phyloP scores from a whole-genome alignment of 2,888 invertebrate genomes.

The Coecobrya sp. region DNA sequence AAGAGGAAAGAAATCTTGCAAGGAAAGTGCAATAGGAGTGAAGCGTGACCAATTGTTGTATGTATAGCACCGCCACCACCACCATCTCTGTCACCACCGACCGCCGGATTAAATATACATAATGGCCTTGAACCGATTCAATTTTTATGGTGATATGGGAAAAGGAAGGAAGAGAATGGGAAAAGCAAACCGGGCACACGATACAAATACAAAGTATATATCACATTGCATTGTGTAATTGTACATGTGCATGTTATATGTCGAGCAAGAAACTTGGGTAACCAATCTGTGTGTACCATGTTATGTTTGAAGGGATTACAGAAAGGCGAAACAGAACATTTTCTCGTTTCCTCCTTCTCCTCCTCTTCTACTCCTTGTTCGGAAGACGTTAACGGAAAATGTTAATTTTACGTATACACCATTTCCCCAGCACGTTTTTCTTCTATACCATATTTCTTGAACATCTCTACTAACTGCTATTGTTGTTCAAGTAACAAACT shows the following conservation, averaged over 20 bases:
- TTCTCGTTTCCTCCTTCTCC: slow-evolving; percentile 18
- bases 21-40: background rate
- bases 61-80: too few relatives aligned
- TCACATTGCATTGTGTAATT: background rate
- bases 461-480: background rate
- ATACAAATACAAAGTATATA: slow-evolving; percentile 11
- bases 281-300: background rate
- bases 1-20: background rate
- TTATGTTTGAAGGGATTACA: background rate
- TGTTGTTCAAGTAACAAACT: background rate
- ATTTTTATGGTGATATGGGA: slow-evolving; percentile 63
- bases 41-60: slow-evolving; percentile 40
- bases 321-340: slow-evolving; percentile 1
- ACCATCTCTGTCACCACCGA: background rate
- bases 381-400: slow-evolving; percentile 55
- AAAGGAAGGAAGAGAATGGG: slow-evolving; percentile 32
- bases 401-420: slow-evolving; percentile 60
- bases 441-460: background rate
- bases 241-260: too few relatives aligned
- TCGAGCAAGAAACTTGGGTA: background rate
- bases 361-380: background rate
- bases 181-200: slow-evolving; percentile 4
- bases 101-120: slow-evolving; percentile 75
- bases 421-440: background rate
- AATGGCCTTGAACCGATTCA: slow-evolving; percentile 79